These are phyloP conservation scores for Melikaiella ostensackeni DNA, from an alignment of 2,888 invertebrate species.

Conservation along the genomic window DNA sequence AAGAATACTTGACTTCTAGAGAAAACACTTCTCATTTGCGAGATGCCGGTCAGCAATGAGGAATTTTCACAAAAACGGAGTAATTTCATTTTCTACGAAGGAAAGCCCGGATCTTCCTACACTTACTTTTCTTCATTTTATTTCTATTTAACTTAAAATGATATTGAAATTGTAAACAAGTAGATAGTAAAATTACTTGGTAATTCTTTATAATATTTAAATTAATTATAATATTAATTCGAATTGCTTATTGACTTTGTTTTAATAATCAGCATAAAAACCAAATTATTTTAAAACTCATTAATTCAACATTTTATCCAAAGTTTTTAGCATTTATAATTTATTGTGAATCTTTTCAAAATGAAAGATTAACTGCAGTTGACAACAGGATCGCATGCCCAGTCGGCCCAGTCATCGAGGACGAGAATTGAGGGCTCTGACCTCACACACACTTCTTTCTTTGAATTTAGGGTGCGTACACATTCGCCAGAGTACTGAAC, in stretches of 20 bases:
- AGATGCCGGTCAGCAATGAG: not conserved
- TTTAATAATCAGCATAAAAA: no score
- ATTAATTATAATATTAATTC: no score
- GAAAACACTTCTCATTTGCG: conserved; percentile 12
- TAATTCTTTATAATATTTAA: no score
- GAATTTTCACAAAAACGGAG: conserved; percentile 19
- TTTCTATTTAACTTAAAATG: not conserved
- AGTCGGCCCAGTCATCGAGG: conserved; percentile 33
- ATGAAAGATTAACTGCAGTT: not conserved
- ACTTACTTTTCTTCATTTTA: not conserved
- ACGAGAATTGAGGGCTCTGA: conserved; percentile 48
- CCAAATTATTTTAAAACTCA: no score
- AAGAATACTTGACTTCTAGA: conserved; percentile 10
- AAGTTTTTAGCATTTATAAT: no score
- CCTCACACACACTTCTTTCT: conserved; percentile 44
- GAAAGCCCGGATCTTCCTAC: not conserved
- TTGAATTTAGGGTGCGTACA: conserved; percentile 28
- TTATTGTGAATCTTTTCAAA: not conserved
- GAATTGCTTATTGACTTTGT: no score
- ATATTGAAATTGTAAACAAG: no score
- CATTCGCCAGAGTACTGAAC: conserved; percentile 1
- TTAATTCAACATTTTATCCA: no score
- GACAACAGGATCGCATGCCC: conserved; percentile 3
- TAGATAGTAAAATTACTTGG: no score
- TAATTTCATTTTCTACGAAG: conserved; percentile 23